A percentile compares a stretch with the other conserved stretches of the same genome.
Conservation (phyloP, 2,797 vertebrate species). For the Lindbergichthys nudifrons region DNA sequence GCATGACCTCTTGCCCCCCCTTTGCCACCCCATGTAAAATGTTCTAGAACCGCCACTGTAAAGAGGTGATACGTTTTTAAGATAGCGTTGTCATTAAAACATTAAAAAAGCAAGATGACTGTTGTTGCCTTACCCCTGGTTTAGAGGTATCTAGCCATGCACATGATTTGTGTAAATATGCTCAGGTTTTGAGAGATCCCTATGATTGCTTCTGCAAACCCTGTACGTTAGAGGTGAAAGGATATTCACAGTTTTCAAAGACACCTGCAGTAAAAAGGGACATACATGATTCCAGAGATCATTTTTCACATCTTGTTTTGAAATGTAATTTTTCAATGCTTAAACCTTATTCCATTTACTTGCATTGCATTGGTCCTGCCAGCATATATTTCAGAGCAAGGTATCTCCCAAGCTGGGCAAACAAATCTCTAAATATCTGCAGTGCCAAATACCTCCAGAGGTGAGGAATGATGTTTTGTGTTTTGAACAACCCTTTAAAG, state of each 20-base stretch:
- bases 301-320: neutral
- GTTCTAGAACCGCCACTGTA: too few relatives aligned
- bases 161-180: neutral
- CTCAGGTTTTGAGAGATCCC: neutral
- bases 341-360: neutral
- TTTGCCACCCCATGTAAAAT: too few relatives aligned
- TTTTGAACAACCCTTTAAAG: constrained; percentile 26
- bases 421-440: neutral
- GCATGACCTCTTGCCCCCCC: too few relatives aligned
- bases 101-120: too few relatives aligned
- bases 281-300: too few relatives aligned
- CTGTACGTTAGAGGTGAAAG: constrained; percentile 4
- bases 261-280: neutral
- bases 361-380: neutral
- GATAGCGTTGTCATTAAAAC: too few relatives aligned
- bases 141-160: neutral
- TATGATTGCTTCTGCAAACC: neutral
- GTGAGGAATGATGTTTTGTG: constrained; percentile 2
- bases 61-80: too few relatives aligned
- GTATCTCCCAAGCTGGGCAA: neutral
- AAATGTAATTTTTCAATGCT: constrained; percentile 1
- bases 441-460: neutral
- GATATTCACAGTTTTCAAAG: constrained; percentile 1
- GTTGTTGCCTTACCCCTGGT: too few relatives aligned
- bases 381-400: neutral